Evolutionary conservation across 2,797 vertebrate species (phyloP).

Genomic region (Ateles fusciceps): DNA sequence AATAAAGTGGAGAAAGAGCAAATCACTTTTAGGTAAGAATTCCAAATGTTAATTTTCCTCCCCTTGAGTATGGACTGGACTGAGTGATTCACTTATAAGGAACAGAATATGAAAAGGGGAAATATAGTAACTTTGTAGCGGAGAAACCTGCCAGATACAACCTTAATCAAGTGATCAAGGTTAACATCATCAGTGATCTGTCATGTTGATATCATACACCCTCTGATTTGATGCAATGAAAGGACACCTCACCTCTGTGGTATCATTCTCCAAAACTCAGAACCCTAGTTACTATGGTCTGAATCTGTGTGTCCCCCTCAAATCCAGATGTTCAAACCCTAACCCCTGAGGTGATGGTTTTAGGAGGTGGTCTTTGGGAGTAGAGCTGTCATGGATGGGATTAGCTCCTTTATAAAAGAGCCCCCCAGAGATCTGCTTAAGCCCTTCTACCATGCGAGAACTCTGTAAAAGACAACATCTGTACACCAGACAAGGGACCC

Average conservation of each 20-base stretch:
- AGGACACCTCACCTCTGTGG: neutral
- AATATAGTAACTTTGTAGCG: neutral
- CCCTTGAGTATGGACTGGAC: neutral
- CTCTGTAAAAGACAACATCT: neutral
- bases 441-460: neutral
- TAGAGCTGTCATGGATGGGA: neutral
- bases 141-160: neutral
- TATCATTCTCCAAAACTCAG: neutral
- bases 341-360: neutral
- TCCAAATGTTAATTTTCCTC: neutral
- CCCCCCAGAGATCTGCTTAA: neutral
- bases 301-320: neutral
- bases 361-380: neutral
- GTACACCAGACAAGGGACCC: too few species aligned
- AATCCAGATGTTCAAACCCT: neutral
- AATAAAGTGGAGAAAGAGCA: neutral
- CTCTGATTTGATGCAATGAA: neutral
- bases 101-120: neutral
- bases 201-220: neutral
- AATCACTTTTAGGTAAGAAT: neutral
- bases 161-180: neutral
- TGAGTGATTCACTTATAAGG: neutral
- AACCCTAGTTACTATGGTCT: neutral
- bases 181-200: neutral
- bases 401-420: neutral